A percentile compares a stretch with the other conserved stretches of the same genome.
These are phyloP conservation scores for Poliocrania exsul DNA, from an alignment of 2,797 vertebrate genomes.

Conservation along the genomic window DNA sequence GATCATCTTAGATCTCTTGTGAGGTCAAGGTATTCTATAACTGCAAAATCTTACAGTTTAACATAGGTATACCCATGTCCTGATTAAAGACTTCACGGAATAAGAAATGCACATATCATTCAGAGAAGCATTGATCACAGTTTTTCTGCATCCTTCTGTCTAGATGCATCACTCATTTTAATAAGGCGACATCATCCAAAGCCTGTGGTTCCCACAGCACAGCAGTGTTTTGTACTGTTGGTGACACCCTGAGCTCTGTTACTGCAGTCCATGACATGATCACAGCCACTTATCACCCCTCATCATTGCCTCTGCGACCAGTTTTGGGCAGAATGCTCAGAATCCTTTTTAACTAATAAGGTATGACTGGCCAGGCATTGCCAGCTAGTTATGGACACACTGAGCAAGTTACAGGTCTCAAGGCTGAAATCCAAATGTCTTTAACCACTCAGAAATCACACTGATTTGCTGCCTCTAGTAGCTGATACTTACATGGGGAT, in stretches of 20 bases:
- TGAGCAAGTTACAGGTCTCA: not conserved
- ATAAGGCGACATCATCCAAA: not conserved
- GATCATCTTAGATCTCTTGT: not conserved
- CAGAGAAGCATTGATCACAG: not conserved
- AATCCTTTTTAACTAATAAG: not conserved
- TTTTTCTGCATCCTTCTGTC: not conserved
- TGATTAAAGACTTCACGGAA: not conserved
- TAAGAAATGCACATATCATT: not conserved
- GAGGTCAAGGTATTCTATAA: not conserved
- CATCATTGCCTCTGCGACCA: not conserved
- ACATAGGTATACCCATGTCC: not conserved
- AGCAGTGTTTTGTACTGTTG: fast-evolving
- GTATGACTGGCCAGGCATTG: not conserved
- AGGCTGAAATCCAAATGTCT: not conserved
- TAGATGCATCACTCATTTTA: not conserved
- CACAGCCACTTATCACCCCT: not conserved
- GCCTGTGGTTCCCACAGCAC: not conserved
- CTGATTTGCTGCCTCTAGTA: not conserved
- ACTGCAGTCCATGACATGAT: not conserved
- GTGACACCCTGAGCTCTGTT: not conserved
- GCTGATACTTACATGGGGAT: not conserved
- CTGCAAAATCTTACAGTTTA: not conserved
- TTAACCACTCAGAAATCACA: not conserved
- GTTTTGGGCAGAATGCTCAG: fast-evolving
- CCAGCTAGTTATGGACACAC: not conserved